Conservation (phyloP, 2,113 vertebrate genomes). For the Stegostoma tigrinum region DNA sequence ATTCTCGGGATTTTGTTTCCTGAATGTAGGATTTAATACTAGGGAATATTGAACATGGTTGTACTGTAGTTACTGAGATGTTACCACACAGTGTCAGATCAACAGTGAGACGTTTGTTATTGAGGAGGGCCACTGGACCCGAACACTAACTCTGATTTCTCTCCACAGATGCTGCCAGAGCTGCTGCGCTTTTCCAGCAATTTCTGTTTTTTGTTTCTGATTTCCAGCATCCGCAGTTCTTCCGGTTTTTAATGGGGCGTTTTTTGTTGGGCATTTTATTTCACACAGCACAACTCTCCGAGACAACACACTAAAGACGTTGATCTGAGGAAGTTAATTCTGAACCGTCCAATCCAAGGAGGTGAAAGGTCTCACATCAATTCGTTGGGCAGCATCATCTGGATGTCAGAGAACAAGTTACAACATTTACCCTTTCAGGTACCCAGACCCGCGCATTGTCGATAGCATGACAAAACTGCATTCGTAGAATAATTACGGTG, state of each 20-base stretch:
- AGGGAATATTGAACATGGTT: background rate
- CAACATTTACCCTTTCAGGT: slow-evolving; percentile 92
- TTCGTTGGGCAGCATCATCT: slow-evolving; percentile 67
- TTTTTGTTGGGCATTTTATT: background rate
- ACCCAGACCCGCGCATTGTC: background rate
- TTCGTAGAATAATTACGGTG: too few relatives aligned
- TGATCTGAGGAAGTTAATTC: slow-evolving; percentile 70
- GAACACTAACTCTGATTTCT: too few relatives aligned
- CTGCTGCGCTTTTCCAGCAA: too few relatives aligned
- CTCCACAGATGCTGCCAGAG: too few relatives aligned
- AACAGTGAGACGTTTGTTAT: background rate
- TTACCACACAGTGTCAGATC: background rate
- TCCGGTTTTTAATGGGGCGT: background rate
- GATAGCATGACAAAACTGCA: too few relatives aligned
- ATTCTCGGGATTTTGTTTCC: background rate
- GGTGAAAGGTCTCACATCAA: slow-evolving; percentile 69
- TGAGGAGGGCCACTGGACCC: too few relatives aligned
- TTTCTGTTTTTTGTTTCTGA: too few relatives aligned
- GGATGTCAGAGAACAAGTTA: slow-evolving; percentile 75
- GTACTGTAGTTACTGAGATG: background rate
- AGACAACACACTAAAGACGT: slow-evolving; percentile 49
- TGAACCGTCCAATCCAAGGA: slow-evolving; percentile 66
- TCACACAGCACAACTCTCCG: background rate
- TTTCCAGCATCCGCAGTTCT: too few relatives aligned
- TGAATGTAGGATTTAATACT: background rate